phyloP scores from a whole-genome alignment of 2,113 vertebrate genomes.

The Synodontis membranacea region DNA sequence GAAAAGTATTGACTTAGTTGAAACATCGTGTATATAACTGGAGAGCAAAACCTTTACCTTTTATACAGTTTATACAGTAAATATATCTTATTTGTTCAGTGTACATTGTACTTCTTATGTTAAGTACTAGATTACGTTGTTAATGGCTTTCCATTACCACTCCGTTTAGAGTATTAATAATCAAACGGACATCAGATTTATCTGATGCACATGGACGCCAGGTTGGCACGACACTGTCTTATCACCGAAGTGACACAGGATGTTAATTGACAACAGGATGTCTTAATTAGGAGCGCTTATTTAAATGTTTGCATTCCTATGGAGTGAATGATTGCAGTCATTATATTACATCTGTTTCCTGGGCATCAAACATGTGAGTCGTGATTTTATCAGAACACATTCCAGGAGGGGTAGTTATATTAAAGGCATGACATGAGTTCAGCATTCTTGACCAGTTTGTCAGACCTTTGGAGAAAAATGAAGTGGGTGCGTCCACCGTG shows the following conservation, averaged over 20 bases:
- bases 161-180: not conserved
- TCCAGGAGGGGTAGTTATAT: not conserved
- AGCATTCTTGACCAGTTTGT: not conserved
- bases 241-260: not conserved
- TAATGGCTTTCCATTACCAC: not conserved
- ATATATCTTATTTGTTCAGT: not conserved
- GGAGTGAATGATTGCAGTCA: not conserved
- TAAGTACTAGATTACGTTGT: not conserved
- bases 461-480: not conserved
- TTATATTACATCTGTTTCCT: not conserved
- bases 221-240: not conserved
- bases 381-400: not conserved
- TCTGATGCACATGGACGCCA: not conserved
- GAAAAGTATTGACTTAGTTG: not conserved
- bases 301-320: not conserved
- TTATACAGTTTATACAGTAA: not conserved
- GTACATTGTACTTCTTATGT: not conserved
- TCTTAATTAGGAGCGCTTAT: not conserved
- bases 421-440: not conserved
- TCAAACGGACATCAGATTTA: not conserved
- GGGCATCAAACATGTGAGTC: not conserved
- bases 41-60: too few species aligned
- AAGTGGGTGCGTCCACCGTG: too few species aligned
- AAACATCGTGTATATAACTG: not conserved
- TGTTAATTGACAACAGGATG: too few species aligned